Evolutionary conservation across 1,140 invertebrate genomes (phyloP).

Genomic region (Drosophila pandora): DNA sequence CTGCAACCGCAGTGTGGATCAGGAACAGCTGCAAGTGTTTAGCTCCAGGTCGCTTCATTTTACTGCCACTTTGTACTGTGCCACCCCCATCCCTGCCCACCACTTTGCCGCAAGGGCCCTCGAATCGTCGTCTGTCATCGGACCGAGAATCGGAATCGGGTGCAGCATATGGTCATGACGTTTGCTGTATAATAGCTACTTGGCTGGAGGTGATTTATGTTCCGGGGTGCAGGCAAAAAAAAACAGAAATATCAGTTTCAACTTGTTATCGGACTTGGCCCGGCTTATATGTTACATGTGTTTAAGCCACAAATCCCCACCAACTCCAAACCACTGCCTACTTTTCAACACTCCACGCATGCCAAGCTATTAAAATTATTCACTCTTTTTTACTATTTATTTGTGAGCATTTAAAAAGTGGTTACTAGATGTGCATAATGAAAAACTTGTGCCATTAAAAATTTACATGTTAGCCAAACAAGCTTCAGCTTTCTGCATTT

Average conservation of each 20-base stretch:
- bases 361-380: conserved; percentile 22
- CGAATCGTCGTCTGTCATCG: conserved; percentile 36
- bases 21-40: conserved; percentile 78
- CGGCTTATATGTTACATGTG: background rate
- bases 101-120: conserved; percentile 13
- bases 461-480: conserved; percentile 61
- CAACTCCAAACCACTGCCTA: background rate
- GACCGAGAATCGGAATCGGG: conserved; percentile 24
- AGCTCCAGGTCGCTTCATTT: conserved; percentile 31
- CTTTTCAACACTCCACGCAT: conserved; percentile 18
- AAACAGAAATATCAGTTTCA: conserved; percentile 9
- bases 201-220: conserved; percentile 61
- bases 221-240: conserved; percentile 3
- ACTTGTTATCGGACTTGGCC: background rate
- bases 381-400: conserved; percentile 15
- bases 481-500: no score
- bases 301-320: background rate
- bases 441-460: conserved; percentile 79
- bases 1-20: conserved; percentile 44
- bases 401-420: conserved; percentile 13
- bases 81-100: background rate
- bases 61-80: conserved; percentile 26
- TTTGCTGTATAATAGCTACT: conserved; percentile 72
- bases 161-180: conserved; percentile 65
- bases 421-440: conserved; percentile 45